Conservation (phyloP, 2,888 invertebrate genomes). For the Hyppa rectilinea region DNA sequence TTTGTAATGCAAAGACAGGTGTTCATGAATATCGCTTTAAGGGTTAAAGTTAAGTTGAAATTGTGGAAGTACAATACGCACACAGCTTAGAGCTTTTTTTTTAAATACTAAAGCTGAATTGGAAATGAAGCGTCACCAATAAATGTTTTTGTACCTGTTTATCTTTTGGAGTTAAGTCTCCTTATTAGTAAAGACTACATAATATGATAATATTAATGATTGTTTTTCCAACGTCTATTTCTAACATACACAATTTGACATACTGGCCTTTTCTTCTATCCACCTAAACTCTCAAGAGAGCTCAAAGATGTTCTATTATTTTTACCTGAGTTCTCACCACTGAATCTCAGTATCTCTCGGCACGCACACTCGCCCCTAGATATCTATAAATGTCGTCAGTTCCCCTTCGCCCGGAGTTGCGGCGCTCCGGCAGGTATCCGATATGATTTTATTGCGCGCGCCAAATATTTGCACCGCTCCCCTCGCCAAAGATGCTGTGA, state of each 20-base stretch:
- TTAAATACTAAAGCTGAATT: not conserved
- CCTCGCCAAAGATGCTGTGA: conserved; percentile 49
- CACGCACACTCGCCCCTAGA: not conserved
- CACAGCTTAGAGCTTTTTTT: not conserved
- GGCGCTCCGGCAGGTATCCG: conserved; percentile 75
- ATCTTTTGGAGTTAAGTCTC: not conserved
- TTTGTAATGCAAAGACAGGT: conserved; percentile 34
- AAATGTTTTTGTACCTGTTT: not conserved
- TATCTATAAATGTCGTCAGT: conserved; percentile 6
- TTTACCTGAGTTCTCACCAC: not conserved
- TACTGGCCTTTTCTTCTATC: not conserved
- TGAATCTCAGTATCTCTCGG: not conserved
- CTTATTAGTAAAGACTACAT: not conserved
- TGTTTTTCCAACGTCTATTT: not conserved
- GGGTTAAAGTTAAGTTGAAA: not conserved
- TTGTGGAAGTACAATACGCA: not conserved
- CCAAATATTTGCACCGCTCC: conserved; percentile 79
- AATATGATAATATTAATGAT: not conserved
- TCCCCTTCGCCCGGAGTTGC: not conserved
- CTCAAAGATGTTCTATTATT: not conserved
- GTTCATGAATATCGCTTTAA: not conserved
- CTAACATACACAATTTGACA: not conserved
- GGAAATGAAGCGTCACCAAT: not conserved
- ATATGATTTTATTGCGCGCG: conserved; percentile 82
- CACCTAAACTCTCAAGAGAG: not conserved